Percentiles rank a stretch among this genome's conserved stretches.
phyloP scores from a whole-genome alignment of 2,797 vertebrate species.

The Enteromius unitaeniatus region DNA sequence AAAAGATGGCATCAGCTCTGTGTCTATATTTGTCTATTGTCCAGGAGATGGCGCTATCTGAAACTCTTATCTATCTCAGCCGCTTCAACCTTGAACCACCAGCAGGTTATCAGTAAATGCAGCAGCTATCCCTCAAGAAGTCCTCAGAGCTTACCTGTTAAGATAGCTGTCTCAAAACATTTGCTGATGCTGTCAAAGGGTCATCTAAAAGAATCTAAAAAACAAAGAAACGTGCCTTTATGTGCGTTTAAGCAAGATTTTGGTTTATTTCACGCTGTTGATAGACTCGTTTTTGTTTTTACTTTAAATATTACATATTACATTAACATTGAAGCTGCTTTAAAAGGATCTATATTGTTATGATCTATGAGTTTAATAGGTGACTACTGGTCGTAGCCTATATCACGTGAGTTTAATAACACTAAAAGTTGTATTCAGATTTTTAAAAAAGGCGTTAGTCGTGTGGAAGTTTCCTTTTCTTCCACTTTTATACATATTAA shows the following conservation, averaged over 20 bases:
- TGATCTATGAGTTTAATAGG: too few species aligned
- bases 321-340: too few species aligned
- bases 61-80: background rate
- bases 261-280: background rate
- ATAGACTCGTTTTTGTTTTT: too few species aligned
- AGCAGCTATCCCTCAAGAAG: background rate
- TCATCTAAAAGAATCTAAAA: background rate
- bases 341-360: too few species aligned
- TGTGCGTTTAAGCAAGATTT: background rate
- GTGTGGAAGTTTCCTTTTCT: background rate
- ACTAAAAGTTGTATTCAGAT: too few species aligned
- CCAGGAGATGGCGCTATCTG: conserved; percentile 15
- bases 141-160: background rate
- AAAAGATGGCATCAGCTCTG: background rate
- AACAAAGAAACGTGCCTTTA: background rate
- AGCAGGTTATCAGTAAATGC: background rate
- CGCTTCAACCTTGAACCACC: background rate
- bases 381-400: too few species aligned
- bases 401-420: too few species aligned
- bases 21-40: background rate
- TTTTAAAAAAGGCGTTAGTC: background rate
- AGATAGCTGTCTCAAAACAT: background rate
- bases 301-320: too few species aligned
- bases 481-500: background rate
- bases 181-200: too few species aligned